Percentiles rank a stretch among this genome's conserved stretches.
Conservation (phyloP, 1,140 invertebrate genomes). For the Pogonomyrmex californicus region DNA sequence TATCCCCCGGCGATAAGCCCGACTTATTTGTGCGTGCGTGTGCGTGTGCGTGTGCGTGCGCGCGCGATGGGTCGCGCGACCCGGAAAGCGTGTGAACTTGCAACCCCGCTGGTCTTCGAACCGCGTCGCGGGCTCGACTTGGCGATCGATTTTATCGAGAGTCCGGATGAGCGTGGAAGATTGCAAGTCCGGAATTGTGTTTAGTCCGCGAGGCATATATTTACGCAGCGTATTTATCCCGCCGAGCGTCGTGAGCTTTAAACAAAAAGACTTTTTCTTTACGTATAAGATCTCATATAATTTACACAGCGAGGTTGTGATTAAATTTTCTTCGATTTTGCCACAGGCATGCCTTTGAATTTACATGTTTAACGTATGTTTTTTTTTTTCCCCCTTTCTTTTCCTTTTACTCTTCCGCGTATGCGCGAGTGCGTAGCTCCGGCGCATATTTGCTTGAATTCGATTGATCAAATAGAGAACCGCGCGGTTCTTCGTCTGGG, state of each 20-base stretch:
- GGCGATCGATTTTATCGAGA: not conserved
- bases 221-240: not conserved
- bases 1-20: constrained; percentile 39
- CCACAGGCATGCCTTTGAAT: not conserved
- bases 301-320: not conserved
- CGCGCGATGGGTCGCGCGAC: constrained; percentile 22
- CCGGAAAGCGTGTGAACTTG: constrained; percentile 56
- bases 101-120: constrained; percentile 22
- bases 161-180: not conserved
- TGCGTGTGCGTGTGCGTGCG: not conserved
- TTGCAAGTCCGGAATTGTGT: not conserved
- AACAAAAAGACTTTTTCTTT: not conserved
- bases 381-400: not conserved
- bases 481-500: not conserved
- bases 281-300: not conserved
- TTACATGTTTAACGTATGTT: not conserved
- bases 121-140: not conserved
- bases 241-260: not conserved
- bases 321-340: constrained; percentile 9
- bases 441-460: constrained; percentile 32
- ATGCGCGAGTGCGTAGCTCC: not conserved
- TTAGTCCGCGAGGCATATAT: not conserved
- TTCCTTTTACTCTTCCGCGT: not conserved
- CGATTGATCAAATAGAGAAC: constrained; percentile 37
- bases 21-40: not conserved